Evolutionary conservation across 2,113 vertebrate genomes (phyloP).

Genomic region (Cottus gobio): DNA sequence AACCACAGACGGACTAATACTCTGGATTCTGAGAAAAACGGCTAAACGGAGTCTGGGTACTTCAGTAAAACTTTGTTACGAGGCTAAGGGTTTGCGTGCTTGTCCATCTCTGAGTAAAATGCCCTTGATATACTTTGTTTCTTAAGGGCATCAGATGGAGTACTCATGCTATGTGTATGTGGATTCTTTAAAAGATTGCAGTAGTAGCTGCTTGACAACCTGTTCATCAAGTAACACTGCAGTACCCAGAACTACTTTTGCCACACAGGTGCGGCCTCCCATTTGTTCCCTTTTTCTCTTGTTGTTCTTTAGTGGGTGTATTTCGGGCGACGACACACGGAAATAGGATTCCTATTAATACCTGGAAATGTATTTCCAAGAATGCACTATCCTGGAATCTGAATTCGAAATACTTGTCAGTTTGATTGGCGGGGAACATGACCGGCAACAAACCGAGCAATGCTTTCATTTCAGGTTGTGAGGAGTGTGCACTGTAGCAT

Average conservation of each 20-base stretch:
- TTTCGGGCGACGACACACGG: background rate
- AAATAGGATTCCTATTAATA: constrained; percentile 26
- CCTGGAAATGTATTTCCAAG: constrained; percentile 11
- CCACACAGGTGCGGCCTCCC: background rate
- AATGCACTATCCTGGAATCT: constrained; percentile 6
- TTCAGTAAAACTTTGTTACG: background rate
- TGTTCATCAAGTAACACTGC: constrained; percentile 23
- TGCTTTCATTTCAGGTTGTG: constrained; percentile 45
- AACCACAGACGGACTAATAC: background rate
- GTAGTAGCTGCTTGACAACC: too few species aligned
- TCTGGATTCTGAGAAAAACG: background rate
- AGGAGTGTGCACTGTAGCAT: constrained; percentile 63
- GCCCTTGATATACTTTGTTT: background rate
- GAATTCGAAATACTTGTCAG: constrained; percentile 8
- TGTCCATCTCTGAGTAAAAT: background rate
- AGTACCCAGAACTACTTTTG: background rate
- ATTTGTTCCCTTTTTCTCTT: background rate
- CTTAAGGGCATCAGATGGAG: background rate
- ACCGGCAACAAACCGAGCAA: constrained; percentile 14
- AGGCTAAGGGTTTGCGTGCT: background rate
- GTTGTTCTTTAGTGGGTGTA: background rate
- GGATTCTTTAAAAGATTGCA: background rate
- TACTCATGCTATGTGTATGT: background rate
- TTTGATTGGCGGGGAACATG: constrained; percentile 42
- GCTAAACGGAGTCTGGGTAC: background rate